Evolutionary conservation across 2,113 vertebrate genomes (phyloP).

Genomic region (Dicentrarchus labrax): DNA sequence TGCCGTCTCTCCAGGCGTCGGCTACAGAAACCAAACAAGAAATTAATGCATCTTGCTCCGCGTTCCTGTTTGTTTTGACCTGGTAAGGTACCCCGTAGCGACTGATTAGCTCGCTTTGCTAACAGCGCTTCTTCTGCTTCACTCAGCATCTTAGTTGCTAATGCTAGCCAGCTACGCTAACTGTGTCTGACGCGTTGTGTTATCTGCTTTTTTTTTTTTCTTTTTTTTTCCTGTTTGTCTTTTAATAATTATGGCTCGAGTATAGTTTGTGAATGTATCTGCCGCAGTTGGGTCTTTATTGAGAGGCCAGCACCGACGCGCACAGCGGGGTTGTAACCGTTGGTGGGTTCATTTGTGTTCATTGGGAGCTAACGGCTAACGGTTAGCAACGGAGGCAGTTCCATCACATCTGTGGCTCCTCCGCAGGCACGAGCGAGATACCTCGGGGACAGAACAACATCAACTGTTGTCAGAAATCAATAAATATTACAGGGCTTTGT

Average conservation of each 20-base stretch:
- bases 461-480: not conserved
- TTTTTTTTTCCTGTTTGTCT: too few relatives aligned
- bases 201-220: not conserved
- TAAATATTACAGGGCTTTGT: not conserved
- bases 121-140: constrained; percentile 56
- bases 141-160: constrained; percentile 65
- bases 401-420: constrained; percentile 67
- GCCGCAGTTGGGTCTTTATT: accelerated
- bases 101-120: constrained; percentile 68
- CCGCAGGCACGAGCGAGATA: constrained; percentile 26
- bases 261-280: too few relatives aligned
- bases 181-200: constrained; percentile 5
- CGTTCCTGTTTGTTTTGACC: constrained; percentile 82
- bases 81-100: constrained; percentile 78
- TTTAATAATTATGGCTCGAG: accelerated
- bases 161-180: constrained; percentile 65
- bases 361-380: constrained; percentile 69
- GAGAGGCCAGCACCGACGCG: accelerated
- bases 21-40: constrained; percentile 48
- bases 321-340: not conserved
- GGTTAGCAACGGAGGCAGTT: constrained; percentile 47
- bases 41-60: constrained; percentile 74
- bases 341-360: not conserved
- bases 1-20: constrained; percentile 52
- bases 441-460: constrained; percentile 16